These are phyloP conservation scores for Ictalurus punctatus DNA, from an alignment of 2,113 vertebrate species.

Conservation along the genomic window DNA sequence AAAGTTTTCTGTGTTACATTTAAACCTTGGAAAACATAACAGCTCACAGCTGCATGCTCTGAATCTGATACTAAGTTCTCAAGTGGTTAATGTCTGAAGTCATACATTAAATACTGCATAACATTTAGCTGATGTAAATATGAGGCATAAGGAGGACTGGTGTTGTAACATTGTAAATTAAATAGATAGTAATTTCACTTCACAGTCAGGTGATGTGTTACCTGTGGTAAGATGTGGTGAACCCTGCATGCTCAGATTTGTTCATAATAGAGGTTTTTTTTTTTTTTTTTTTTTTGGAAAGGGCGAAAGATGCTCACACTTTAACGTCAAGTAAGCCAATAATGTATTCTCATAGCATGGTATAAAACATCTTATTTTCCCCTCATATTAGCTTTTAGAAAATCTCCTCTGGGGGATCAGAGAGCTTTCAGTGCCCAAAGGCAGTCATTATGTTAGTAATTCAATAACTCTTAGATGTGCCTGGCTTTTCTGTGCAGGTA, in stretches of 20 bases:
- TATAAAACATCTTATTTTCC: constrained; percentile 40
- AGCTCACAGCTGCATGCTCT: not conserved
- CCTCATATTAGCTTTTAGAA: constrained; percentile 37
- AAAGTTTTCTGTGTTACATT: not conserved
- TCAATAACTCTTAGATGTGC: constrained; percentile 65
- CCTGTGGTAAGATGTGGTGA: constrained; percentile 12
- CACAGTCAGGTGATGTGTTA: not conserved
- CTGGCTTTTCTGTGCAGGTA: constrained; percentile 65
- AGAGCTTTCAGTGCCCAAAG: constrained; percentile 32
- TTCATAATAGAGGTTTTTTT: constrained; percentile 21
- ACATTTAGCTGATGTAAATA: constrained; percentile 6
- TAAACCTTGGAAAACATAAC: constrained; percentile 10
- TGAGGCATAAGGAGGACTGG: not conserved
- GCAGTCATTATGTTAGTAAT: constrained; percentile 49
- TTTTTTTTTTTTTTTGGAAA: constrained; percentile 20
- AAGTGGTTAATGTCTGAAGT: not conserved
- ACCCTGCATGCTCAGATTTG: not conserved
- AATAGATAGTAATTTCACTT: constrained; percentile 33
- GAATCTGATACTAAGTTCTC: not conserved
- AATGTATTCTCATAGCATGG: constrained; percentile 20
- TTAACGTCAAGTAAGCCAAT: constrained; percentile 29
- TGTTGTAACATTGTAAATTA: not conserved
- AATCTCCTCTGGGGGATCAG: constrained; percentile 35
- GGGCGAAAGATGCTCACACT: constrained; percentile 4
- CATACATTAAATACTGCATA: not conserved